phyloP scores from a whole-genome alignment of 2,113 vertebrate species.

The Equus quagga region DNA sequence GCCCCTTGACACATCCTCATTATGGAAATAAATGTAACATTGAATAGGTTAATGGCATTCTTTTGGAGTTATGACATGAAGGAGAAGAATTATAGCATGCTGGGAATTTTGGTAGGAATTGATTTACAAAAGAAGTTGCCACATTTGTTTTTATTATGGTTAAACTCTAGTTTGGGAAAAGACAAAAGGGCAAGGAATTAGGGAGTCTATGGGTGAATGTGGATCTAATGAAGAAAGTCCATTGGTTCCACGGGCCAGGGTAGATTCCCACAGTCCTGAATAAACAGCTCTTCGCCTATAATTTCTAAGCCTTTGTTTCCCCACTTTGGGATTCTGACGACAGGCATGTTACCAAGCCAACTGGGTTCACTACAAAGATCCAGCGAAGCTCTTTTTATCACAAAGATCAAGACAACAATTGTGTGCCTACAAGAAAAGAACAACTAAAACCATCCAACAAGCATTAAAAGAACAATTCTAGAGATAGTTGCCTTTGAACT shows the following conservation, averaged over 20 bases:
- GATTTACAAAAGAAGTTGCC: conserved; percentile 81
- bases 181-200: conserved; percentile 81
- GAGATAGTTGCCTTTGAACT: conserved; percentile 90
- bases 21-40: conserved; percentile 80
- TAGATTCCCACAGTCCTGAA: conserved; percentile 90
- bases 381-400: conserved; percentile 88
- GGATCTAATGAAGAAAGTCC: conserved; percentile 83
- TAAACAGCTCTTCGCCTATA: conserved; percentile 88
- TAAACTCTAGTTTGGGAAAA: conserved; percentile 81
- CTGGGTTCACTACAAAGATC: conserved; percentile 89
- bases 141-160: conserved; percentile 81
- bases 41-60: conserved; percentile 63
- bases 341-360: conserved; percentile 88
- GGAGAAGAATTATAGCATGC: conserved; percentile 70
- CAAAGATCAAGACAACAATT: conserved; percentile 91
- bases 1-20: conserved; percentile 68
- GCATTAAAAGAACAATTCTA: conserved; percentile 90
- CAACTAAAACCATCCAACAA: conserved; percentile 89
- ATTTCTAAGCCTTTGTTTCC: conserved; percentile 89
- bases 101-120: conserved; percentile 76
- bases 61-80: conserved; percentile 74
- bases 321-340: conserved; percentile 89
- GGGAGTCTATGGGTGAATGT: conserved; percentile 83
- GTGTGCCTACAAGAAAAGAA: conserved; percentile 90
- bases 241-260: conserved; percentile 80